These are phyloP conservation scores for Baronia brevicornis DNA, from an alignment of 2,888 invertebrate genomes.

Conservation along the genomic window DNA sequence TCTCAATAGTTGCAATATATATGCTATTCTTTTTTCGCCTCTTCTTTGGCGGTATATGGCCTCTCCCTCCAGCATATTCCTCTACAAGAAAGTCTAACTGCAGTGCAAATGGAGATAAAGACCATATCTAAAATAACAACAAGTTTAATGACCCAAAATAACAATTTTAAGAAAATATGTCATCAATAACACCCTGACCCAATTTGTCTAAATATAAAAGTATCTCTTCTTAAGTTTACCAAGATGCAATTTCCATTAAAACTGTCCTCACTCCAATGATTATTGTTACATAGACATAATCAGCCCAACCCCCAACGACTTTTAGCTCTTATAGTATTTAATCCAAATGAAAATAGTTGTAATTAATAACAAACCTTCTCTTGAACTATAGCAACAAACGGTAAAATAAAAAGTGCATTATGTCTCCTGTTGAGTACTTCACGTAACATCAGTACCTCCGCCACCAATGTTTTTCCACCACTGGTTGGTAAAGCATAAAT, in stretches of 20 bases:
- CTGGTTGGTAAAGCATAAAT: conserved; percentile 96
- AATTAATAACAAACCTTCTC: conserved; percentile 86
- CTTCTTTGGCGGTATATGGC: conserved; percentile 89
- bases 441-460: conserved; percentile 93
- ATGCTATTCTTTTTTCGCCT: conserved; percentile 84
- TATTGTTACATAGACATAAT: too few relatives aligned
- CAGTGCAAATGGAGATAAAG: conserved; percentile 90
- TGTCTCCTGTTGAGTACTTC: conserved; percentile 87
- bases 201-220: too few relatives aligned
- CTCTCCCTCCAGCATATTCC: conserved; percentile 96
- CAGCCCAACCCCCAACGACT: too few relatives aligned
- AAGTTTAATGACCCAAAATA: background rate
- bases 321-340: too few relatives aligned
- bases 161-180: too few relatives aligned
- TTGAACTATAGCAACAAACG: conserved; percentile 97
- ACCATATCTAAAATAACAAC: conserved; percentile 79
- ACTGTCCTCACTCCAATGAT: too few relatives aligned
- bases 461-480: conserved; percentile 97
- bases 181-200: background rate
- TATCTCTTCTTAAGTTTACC: too few relatives aligned
- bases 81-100: conserved; percentile 92
- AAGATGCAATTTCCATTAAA: too few relatives aligned
- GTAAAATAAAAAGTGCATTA: conserved; percentile 92
- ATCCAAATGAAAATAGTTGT: background rate
- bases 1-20: conserved; percentile 96